phyloP scores from a whole-genome alignment of 2,113 vertebrate genomes.

The Podilymbus podiceps region DNA sequence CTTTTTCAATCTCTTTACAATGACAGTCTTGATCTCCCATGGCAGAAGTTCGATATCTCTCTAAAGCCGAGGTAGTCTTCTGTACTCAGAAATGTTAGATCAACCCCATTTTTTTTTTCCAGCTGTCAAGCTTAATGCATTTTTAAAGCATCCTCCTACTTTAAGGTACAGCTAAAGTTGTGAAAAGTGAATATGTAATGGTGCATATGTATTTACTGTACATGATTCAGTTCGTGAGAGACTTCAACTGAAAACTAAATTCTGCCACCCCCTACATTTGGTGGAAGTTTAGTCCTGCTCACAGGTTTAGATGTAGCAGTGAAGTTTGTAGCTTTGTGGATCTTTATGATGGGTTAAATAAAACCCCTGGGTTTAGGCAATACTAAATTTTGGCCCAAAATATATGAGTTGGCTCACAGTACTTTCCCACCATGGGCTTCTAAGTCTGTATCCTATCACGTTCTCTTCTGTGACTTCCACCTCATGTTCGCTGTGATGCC shows the following conservation, averaged over 20 bases:
- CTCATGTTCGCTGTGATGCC: not conserved
- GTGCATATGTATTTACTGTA: not conserved
- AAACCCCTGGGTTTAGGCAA: not conserved
- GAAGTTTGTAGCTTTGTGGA: not conserved
- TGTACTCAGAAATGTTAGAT: not conserved
- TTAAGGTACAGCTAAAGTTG: not conserved
- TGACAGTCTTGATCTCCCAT: not conserved
- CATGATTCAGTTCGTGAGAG: not conserved
- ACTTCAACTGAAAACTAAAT: not conserved
- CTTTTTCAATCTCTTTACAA: not conserved
- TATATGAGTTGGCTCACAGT: not conserved
- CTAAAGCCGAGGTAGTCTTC: not conserved
- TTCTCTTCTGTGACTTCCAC: not conserved
- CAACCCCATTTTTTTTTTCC: not conserved
- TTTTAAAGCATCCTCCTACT: conserved; percentile 28
- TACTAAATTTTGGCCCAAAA: not conserved
- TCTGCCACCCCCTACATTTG: not conserved
- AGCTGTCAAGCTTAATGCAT: not conserved
- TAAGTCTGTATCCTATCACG: not conserved
- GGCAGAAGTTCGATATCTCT: not conserved
- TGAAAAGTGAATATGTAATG: not conserved
- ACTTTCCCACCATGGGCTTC: not conserved
- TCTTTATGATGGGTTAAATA: not conserved
- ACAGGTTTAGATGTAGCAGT: not conserved
- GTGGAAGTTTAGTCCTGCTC: not conserved